Conservation (phyloP, 2,113 vertebrate species). For the Todiramphus chloris region DNA sequence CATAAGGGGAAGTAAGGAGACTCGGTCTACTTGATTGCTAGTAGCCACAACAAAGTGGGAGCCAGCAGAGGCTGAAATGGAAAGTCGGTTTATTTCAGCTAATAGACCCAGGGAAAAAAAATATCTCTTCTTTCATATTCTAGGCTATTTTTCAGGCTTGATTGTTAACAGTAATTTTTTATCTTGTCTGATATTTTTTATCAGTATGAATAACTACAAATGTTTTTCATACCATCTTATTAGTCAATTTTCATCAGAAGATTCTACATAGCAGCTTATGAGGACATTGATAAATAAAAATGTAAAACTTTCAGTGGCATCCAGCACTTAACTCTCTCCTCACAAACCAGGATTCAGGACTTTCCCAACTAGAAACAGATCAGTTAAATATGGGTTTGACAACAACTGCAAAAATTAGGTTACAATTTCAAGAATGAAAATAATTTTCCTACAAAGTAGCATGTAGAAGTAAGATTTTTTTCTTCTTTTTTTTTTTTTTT, state of each 20-base stretch:
- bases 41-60: background rate
- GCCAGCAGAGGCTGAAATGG: background rate
- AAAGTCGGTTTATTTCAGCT: background rate
- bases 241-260: background rate
- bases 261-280: background rate
- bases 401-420: background rate
- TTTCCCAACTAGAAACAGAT: background rate
- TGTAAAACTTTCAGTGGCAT: background rate
- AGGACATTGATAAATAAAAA: background rate
- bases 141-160: background rate
- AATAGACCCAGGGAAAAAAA: background rate
- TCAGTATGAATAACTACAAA: background rate
- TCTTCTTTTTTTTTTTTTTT: background rate
- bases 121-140: background rate
- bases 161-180: background rate
- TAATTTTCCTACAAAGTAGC: background rate
- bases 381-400: background rate
- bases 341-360: background rate
- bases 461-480: background rate
- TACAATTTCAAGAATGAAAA: background rate
- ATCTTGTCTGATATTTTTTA: background rate
- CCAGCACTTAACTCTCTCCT: background rate
- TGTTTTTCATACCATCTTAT: background rate
- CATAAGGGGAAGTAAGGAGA: background rate
- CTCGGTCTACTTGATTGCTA: background rate